A percentile compares a stretch with the other conserved stretches of the same genome.
Conservation (phyloP, 2,888 invertebrate genomes). For the Uloborus plumipes region DNA sequence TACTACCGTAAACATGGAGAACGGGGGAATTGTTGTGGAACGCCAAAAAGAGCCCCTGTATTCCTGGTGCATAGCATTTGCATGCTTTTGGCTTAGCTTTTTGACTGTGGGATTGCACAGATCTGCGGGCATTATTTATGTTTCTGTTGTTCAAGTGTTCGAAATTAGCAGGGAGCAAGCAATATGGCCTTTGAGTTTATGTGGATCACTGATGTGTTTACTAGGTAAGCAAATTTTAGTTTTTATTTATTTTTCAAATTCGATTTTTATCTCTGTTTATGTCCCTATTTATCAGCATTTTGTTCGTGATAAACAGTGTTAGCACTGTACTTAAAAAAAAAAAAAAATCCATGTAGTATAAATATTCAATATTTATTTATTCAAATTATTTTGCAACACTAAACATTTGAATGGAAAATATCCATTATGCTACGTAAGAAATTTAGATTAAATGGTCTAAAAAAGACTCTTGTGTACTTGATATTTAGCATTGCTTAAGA, state of each 20-base stretch:
- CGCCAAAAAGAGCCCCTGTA: slow-evolving; percentile 40
- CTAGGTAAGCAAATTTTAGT: slow-evolving; percentile 34
- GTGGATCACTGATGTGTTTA: slow-evolving; percentile 55
- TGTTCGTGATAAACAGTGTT: too few relatives aligned
- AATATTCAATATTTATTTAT: too few relatives aligned
- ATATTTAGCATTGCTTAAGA: too few relatives aligned
- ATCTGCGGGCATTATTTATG: slow-evolving; percentile 59
- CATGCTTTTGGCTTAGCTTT: slow-evolving; percentile 61
- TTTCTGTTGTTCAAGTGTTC: slow-evolving; percentile 50
- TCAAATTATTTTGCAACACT: too few relatives aligned
- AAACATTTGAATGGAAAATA: too few relatives aligned
- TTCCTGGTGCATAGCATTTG: slow-evolving; percentile 57
- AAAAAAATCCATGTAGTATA: too few relatives aligned
- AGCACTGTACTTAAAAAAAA: too few relatives aligned
- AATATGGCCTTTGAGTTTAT: slow-evolving; percentile 61
- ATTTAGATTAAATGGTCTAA: too few relatives aligned
- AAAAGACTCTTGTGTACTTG: too few relatives aligned
- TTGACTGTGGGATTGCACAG: slow-evolving; percentile 59
- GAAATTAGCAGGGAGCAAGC: slow-evolving; percentile 56
- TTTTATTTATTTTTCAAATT: not conserved
- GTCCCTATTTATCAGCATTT: too few relatives aligned
- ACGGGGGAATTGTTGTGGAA: slow-evolving; percentile 23
- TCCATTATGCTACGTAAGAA: too few relatives aligned
- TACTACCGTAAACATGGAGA: slow-evolving; percentile 32
- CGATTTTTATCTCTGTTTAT: too few relatives aligned